Evolutionary conservation across 2,888 invertebrate genomes (phyloP), one percentile per base, ranked within the genome.

Genomic region (Chesias legatella): DNA sequence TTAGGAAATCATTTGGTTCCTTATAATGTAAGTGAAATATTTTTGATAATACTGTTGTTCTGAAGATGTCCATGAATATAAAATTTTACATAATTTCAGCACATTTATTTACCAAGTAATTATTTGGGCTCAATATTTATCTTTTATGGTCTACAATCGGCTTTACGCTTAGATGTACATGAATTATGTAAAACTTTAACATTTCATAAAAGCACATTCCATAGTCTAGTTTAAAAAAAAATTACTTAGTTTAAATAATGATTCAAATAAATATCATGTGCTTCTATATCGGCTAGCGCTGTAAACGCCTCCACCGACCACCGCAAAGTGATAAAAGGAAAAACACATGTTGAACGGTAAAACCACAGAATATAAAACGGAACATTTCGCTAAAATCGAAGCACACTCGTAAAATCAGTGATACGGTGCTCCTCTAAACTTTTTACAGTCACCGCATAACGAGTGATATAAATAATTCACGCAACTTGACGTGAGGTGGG

Each of bases 401-500:
- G 40, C 28, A 9, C 31, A 20, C 30, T 54, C 58, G 57, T 61
- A 59, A 60, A 60, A 57, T 36, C 50, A 49, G 42, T 53, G 53
- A 60, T 62, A 48, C 54, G 26, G 43, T 39, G 37, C 40, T 50
- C 58, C 53, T 50, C 54, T 52, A 44, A 56, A 60, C 56, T 58
- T 64, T 50, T 60, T 61, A 60, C 53, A 43, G 33, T 50, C 43
- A 32, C 43, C 25, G 35, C 25, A 32, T 47, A 51, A 48, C 43
- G 46, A 47, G 38, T 36, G 35, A 43, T 53, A 52, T 62, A 61
- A 60, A 64, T 64, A 59, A 61, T 58, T 60, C 56, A 55, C 33
- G 46, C 35, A 38, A 46, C 42, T 40, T 53, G 56, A 49, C 35
- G 48, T 53, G 42, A 38, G 32, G 38, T 23, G 45, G 29, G 36